Base-by-base conservation (phyloP, 2,888 invertebrate species). In the Orgyia antiqua region DNA sequence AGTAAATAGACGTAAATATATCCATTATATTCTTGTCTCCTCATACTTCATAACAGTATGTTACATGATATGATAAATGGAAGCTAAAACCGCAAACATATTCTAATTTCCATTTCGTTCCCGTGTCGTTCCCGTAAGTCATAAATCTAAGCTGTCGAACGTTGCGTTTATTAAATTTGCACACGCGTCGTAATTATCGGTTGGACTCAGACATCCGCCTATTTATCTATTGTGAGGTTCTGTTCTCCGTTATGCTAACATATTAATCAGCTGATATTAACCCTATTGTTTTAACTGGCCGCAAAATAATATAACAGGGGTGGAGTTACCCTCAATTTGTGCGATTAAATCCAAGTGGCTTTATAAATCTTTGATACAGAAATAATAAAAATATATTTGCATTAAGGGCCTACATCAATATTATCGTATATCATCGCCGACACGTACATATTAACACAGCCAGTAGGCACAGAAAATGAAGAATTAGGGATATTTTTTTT, bases 161-260 rank as follows among this genome's bases (percentile, higher is more conserved):
- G 59, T 62, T 60, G 70, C 65, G 4, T 74, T 80, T 82, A 82
- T 78, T 83, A 82, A 79, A 82, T 82, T 76, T 72, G 72, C 78
- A 73, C 78, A 68, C 75, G 70, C 75, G 65, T 74, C 68, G 75
- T 80, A 80, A 82, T 82, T 80, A 82, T 80, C 71, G 65, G 65
- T 57, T 59, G 53, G 66, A 57, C 53, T 48, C 55, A 41, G 42
- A 54, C 41, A 32, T 40, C 33, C 30, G 31, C 56, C 60, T 70
- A 72, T 74, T 72, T 72, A 75, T 66, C 67, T 66, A 59, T 64
- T 23, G 57, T 26, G 15, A 28, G 31, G 27, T 29, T 28, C 20
- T 20, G 31, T 36, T 39, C 37, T 44, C 35, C 36, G 36, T 50
- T 41, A 38, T 33, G 39, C 28, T n/a, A 29, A 35, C 31, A 42